Base-by-base conservation (phyloP, 2,113 vertebrate genomes). In the Myrmophylax atrothorax region DNA sequence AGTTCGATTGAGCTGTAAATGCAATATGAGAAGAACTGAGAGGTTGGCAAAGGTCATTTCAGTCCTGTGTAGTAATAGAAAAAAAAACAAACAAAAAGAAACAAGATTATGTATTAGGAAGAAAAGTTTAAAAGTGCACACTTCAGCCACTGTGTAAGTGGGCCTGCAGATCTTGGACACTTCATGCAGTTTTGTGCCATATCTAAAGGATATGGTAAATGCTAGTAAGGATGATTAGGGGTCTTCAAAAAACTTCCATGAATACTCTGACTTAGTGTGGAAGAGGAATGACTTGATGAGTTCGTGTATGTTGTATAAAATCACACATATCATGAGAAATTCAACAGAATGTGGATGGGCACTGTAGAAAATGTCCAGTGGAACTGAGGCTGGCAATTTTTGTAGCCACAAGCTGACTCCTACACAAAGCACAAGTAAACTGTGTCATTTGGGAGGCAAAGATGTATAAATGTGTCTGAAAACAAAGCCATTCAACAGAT, bases 21-120 rank as follows among this genome's bases (percentile, higher is more conserved):
- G 76, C 64, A 78, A 0, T 26, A 31, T 18, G 67, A 87, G 72
- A 83, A 80, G 40, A 62, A 44, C 5, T 58, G 38, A 87, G 33
- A 47, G 63, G 23, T 12, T 92, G 64, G 70, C 60, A 92, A 92
- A 94, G 80, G 76, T 83, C 50, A 9, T 31, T 89, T 88, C 64
- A 70, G 9, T 86, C 89, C 46, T 69, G 3, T 26, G 4, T 59
- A 69, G 60, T 37, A 79, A 62, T 42, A 11, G 28, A 15, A 60
- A 23, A 5, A 15, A 49, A 29, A 66, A n/a, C n/a, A n/a, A n/a
- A n/a, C n/a, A 42, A 56, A 37, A 31, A 24, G 3, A 19, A 46
- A 24, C 12, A 10, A 1, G 29, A 4, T 66, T 74, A 46, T 28
- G 3, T 87, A 31, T 28, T 64, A 44, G 28, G 53, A 85, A 84